These are phyloP conservation scores for Anticlea derivata DNA, from an alignment of 2,888 invertebrate species.

Conservation along the genomic window DNA sequence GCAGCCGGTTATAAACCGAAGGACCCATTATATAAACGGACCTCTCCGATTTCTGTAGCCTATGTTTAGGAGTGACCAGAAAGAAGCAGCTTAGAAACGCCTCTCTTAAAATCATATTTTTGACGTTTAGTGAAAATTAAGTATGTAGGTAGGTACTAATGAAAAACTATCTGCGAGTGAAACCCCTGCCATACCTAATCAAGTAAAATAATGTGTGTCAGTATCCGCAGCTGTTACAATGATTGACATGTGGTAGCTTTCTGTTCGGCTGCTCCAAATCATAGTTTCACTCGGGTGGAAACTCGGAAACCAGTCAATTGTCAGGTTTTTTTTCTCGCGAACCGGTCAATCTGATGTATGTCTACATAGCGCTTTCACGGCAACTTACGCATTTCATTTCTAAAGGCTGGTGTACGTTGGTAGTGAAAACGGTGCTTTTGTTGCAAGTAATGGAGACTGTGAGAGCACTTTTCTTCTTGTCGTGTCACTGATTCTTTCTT, in stretches of 20 bases:
- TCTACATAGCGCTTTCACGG: constrained; percentile 32
- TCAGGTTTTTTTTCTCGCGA: constrained; percentile 30
- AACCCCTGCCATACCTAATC: constrained; percentile 6
- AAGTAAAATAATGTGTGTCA: constrained; percentile 21
- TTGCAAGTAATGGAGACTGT: not conserved
- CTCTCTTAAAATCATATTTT: too few relatives aligned
- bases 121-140: too few relatives aligned
- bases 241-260: constrained; percentile 31
- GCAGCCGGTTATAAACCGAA: too few relatives aligned
- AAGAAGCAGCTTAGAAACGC: too few relatives aligned
- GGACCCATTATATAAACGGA: too few relatives aligned
- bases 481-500: too few relatives aligned
- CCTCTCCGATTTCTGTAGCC: too few relatives aligned
- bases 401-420: constrained; percentile 12
- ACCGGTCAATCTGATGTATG: constrained; percentile 28
- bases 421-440: not conserved
- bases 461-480: not conserved
- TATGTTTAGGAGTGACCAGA: too few relatives aligned
- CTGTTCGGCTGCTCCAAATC: constrained; percentile 32
- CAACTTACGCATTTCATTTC: constrained; percentile 17
- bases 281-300: constrained; percentile 33
- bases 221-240: constrained; percentile 19
- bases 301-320: constrained; percentile 35
- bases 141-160: too few relatives aligned
- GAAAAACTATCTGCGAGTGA: not conserved